A percentile compares a stretch with the other conserved stretches of the same genome.
These are phyloP conservation scores for Andrena camellia DNA, from an alignment of 2,888 invertebrate genomes.

Conservation along the genomic window DNA sequence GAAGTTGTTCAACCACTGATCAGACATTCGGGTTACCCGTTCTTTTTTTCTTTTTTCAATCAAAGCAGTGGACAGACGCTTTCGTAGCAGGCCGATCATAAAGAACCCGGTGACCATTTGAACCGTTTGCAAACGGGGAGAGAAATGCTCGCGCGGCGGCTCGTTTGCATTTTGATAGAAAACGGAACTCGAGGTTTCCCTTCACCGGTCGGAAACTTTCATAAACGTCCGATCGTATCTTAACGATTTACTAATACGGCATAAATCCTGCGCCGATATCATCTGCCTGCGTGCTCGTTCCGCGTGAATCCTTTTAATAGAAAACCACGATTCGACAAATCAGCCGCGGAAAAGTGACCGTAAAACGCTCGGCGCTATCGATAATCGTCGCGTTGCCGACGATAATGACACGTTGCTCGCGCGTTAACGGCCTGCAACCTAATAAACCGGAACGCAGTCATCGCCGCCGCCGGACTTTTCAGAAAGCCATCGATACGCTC, in stretches of 20 bases:
- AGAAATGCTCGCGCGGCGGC: constrained; percentile 5
- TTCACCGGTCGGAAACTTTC: constrained; percentile 15
- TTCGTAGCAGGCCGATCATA: constrained; percentile 7
- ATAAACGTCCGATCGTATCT: constrained; percentile 46
- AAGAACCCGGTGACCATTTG: background rate
- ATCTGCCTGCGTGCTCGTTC: constrained; percentile 16
- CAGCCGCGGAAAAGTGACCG: constrained; percentile 12
- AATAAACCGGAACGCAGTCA: constrained; percentile 35
- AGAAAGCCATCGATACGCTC: background rate
- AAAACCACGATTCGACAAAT: constrained; percentile 39
- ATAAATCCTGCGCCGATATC: constrained; percentile 46
- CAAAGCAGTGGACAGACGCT: background rate
- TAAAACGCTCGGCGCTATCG: constrained; percentile 14
- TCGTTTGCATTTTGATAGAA: constrained; percentile 48
- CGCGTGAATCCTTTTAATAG: constrained; percentile 28
- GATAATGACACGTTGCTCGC: constrained; percentile 27
- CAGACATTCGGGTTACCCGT: background rate
- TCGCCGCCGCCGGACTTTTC: constrained; percentile 28
- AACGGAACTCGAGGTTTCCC: constrained; percentile 4
- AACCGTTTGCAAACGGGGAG: background rate
- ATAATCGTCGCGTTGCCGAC: constrained; percentile 38
- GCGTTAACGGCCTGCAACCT: constrained; percentile 14
- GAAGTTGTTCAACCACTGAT: constrained; percentile 12
- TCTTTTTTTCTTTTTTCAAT: background rate
- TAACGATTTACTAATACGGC: constrained; percentile 45